phyloP scores from a whole-genome alignment of 2,888 invertebrate genomes.

The Tholera decimalis region DNA sequence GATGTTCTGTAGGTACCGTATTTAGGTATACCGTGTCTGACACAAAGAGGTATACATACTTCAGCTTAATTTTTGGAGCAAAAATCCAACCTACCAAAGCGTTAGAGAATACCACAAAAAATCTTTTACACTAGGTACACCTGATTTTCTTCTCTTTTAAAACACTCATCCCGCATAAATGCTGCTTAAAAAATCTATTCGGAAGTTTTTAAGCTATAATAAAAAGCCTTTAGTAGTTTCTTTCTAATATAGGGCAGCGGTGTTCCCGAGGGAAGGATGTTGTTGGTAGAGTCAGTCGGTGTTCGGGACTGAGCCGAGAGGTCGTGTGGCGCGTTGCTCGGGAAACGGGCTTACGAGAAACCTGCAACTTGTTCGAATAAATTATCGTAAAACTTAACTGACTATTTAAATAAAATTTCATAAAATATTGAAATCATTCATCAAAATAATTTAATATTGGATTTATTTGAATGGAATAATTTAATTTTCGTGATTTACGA shows the following conservation, averaged over 20 bases:
- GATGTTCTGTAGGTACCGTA: not conserved
- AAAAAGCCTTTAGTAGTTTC: slow-evolving; percentile 51
- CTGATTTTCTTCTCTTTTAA: slow-evolving; percentile 19
- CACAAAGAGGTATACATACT: not conserved
- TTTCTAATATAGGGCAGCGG: slow-evolving; percentile 52
- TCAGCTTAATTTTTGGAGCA: not conserved
- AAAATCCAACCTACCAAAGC: not conserved
- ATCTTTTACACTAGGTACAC: not conserved
- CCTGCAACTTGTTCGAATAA: slow-evolving; percentile 43
- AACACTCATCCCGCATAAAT: slow-evolving; percentile 41
- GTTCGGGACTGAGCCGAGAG: slow-evolving; percentile 53
- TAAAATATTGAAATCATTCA: too few relatives aligned
- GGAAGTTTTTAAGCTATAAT: slow-evolving; percentile 50
- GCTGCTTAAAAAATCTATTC: slow-evolving; percentile 47
- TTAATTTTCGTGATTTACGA: too few relatives aligned
- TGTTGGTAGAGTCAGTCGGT: slow-evolving; percentile 56
- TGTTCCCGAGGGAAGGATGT: slow-evolving; percentile 48
- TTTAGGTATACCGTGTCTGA: not conserved
- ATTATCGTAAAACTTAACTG: not conserved
- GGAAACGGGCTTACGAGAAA: slow-evolving; percentile 24
- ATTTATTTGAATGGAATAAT: not conserved
- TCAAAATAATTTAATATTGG: not conserved
- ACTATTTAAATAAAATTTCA: not conserved
- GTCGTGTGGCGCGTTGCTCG: slow-evolving; percentile 58
- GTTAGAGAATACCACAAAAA: not conserved